Conservation (phyloP, 2,888 invertebrate species). For the Pollenia griseotomentosa region DNA sequence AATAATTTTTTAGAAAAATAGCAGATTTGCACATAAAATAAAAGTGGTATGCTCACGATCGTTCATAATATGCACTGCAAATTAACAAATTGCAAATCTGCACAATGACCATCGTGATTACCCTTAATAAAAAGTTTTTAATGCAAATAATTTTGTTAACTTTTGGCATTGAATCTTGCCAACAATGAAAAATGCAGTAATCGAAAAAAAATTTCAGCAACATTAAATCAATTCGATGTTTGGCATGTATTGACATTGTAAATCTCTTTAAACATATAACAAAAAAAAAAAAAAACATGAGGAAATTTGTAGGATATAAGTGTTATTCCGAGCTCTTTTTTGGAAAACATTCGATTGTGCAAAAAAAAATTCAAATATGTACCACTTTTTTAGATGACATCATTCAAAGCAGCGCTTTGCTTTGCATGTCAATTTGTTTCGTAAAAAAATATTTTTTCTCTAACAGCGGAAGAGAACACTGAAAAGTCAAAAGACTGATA, state of each 20-base stretch:
- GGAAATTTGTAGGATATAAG: slow-evolving; percentile 1
- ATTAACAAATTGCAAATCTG: no score
- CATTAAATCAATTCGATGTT: slow-evolving; percentile 34
- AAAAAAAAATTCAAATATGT: slow-evolving; percentile 41
- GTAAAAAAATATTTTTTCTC: slow-evolving; percentile 29
- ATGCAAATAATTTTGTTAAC: no score
- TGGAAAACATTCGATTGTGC: not conserved
- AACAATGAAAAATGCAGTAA: not conserved
- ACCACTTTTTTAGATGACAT: slow-evolving; percentile 54
- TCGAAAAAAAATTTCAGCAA: not conserved
- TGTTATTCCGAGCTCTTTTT: not conserved
- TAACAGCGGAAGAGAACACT: slow-evolving; percentile 1
- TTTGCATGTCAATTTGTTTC: slow-evolving; percentile 57
- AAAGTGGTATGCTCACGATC: no score
- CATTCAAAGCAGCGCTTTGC: slow-evolving; percentile 60
- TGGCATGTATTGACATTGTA: slow-evolving; percentile 40
- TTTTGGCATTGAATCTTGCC: slow-evolving; percentile 22
- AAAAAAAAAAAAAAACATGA: not conserved
- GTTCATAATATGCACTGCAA: no score
- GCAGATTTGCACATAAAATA: no score
- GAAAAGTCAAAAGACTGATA: slow-evolving; percentile 26
- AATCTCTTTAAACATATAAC: slow-evolving; percentile 2
- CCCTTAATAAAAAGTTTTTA: no score
- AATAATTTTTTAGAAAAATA: no score
- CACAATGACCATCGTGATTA: no score